Base-by-base conservation (phyloP, 2,113 vertebrate species). In the Elgaria multicarinata region DNA sequence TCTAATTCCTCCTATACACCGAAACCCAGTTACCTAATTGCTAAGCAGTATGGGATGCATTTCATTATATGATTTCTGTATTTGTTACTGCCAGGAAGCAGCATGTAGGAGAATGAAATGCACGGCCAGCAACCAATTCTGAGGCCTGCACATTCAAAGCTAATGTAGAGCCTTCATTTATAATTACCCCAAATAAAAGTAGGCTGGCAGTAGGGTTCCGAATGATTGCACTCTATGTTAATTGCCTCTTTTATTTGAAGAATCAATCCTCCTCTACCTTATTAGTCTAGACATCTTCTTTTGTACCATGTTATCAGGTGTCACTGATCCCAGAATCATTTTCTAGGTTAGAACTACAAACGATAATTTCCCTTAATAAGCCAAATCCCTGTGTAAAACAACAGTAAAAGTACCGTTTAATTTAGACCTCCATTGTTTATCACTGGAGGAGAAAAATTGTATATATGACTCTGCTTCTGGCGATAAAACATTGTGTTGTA, bases 21-120 rank as follows among this genome's bases (percentile, higher is more conserved):
- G 87, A 88, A 87, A 58, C 64, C 16, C 33, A 74, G 22, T 74
- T n/a, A 39, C 67, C 64, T 58, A 87, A 86, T 86, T 94, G 1
- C 39, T 62, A 89, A 62, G 50, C 90, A 90, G 86, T 39, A 92
- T 13, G 4, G 88, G 26, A 80, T 1, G 87, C 22, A 44, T 86
- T 93, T 89, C 89, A 92, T 93, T 91, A 71, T 28, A 81, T n/a
- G 4, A 31, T 58, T 86, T 76, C 3, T 50, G 76, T 91, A 9
- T 18, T 28, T 87, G 33, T n/a, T 33, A 53, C 24, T 80, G 13
- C 33, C 62, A 31, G 66, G 33, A 50, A 78, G 74, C 88, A 20
- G 67, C 64, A 16, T 58, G 13, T 16, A 76, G 14, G 55, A 85
- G 90, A 89, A 90, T 85, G 9, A 90, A 92, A 77, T 86, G 3